Evolutionary conservation across 1,140 invertebrate species (phyloP).

Genomic region (Drosophila sulfurigaster): DNA sequence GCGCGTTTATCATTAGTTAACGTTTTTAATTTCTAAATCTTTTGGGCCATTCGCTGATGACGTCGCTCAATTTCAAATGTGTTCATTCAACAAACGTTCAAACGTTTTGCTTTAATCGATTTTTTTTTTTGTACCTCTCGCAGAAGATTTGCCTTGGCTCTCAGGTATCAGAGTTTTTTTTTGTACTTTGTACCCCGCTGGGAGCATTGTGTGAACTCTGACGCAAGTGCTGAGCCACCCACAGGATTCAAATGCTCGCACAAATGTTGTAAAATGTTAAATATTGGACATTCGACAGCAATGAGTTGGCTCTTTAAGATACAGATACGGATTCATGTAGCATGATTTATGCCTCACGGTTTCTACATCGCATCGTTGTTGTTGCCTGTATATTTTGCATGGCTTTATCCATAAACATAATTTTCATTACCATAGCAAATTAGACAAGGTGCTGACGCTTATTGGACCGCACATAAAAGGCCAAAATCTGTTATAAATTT

Average conservation of each 20-base stretch:
- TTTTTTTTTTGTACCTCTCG: conserved; percentile 35
- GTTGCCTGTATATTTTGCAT: conserved; percentile 57
- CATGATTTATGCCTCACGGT: conserved; percentile 70
- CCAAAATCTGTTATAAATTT: conserved; percentile 60
- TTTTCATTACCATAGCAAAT: conserved; percentile 84
- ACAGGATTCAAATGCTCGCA: conserved; percentile 59
- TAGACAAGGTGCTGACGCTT: conserved; percentile 83
- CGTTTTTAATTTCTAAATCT: conserved; percentile 61
- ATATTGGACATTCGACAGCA: conserved; percentile 35
- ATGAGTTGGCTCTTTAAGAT: conserved; percentile 50
- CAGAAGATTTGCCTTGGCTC: conserved; percentile 23
- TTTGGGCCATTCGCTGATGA: conserved; percentile 52
- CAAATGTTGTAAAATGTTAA: conserved; percentile 49
- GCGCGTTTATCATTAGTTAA: conserved; percentile 65
- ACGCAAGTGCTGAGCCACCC: conserved; percentile 67
- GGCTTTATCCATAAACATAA: conserved; percentile 70
- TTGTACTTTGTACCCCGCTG: conserved; percentile 52
- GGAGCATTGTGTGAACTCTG: conserved; percentile 58
- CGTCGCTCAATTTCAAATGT: conserved; percentile 51
- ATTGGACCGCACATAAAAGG: conserved; percentile 54
- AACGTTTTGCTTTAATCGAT: conserved; percentile 76
- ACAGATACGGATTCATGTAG: conserved; percentile 30
- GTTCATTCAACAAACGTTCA: conserved; percentile 63
- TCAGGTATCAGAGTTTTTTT: conserved; percentile 11
- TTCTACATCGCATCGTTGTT: conserved; percentile 3